A percentile compares a stretch with the other conserved stretches of the same genome.
Evolutionary conservation across 2,113 vertebrate species (phyloP).

Genomic region (Pteruthius melanotis): DNA sequence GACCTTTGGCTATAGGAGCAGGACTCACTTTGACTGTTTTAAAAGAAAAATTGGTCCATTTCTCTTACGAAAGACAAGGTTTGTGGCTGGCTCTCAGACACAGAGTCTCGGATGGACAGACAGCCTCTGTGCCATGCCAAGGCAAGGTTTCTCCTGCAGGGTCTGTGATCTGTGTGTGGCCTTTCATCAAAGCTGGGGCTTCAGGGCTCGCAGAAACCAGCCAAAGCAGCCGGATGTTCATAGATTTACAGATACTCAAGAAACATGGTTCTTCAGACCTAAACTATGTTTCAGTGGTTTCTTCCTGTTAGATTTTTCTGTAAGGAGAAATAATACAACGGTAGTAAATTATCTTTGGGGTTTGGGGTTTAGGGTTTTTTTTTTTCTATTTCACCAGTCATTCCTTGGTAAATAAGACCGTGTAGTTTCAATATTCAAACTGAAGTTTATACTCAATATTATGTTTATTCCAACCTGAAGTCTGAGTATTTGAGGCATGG

Average conservation of each 20-base stretch:
- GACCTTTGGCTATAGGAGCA: neutral
- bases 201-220: neutral
- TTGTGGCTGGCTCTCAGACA: neutral
- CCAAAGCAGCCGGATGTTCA: constrained; percentile 20
- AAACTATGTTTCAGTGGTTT: constrained; percentile 54
- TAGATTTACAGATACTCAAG: constrained; percentile 46
- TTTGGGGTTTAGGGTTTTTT: neutral
- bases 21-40: neutral
- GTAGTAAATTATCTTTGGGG: constrained; percentile 45
- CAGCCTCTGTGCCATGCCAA: neutral
- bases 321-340: constrained; percentile 17
- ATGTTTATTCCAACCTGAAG: neutral
- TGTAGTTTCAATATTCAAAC: neutral
- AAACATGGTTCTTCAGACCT: constrained; percentile 45
- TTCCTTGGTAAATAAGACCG: neutral
- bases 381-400: neutral
- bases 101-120: neutral
- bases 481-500: neutral
- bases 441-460: neutral
- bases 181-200: constrained; percentile 2
- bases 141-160: neutral
- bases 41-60: neutral
- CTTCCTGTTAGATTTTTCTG: constrained; percentile 41
- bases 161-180: constrained; percentile 35
- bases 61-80: neutral